phyloP scores from a whole-genome alignment of 2,888 invertebrate genomes.

The Amphipoea lucens region DNA sequence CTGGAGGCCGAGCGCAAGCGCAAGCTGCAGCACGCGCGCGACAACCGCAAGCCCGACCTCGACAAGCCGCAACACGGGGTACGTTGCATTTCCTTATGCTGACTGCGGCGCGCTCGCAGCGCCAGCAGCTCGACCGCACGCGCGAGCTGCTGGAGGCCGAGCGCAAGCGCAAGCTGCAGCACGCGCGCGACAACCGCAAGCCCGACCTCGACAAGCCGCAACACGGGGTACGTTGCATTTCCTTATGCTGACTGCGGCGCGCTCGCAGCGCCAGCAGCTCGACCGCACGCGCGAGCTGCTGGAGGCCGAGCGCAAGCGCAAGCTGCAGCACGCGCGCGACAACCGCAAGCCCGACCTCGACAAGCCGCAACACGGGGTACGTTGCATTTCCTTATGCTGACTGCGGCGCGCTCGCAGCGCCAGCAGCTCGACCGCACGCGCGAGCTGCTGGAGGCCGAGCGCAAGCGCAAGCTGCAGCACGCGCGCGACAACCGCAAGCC shows the following conservation, averaged over 20 bases:
- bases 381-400: background rate
- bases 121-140: conserved; percentile 84
- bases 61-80: conserved; percentile 65
- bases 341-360: conserved; percentile 72
- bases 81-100: background rate
- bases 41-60: conserved; percentile 73
- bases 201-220: conserved; percentile 63
- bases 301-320: conserved; percentile 87
- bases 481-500: conserved; percentile 84
- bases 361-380: conserved; percentile 61
- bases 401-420: conserved; percentile 85
- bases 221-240: conserved; percentile 10
- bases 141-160: conserved; percentile 87
- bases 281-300: conserved; percentile 87
- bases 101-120: conserved; percentile 85
- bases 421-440: conserved; percentile 86
- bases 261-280: conserved; percentile 83
- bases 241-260: conserved; percentile 76
- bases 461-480: conserved; percentile 87
- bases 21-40: conserved; percentile 87
- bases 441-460: conserved; percentile 86
- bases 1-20: conserved; percentile 88
- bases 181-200: conserved; percentile 85
- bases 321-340: conserved; percentile 87
- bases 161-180: conserved; percentile 87